Evolutionary conservation across 1,140 invertebrate genomes (phyloP).

Genomic region (Bombus turneri): DNA sequence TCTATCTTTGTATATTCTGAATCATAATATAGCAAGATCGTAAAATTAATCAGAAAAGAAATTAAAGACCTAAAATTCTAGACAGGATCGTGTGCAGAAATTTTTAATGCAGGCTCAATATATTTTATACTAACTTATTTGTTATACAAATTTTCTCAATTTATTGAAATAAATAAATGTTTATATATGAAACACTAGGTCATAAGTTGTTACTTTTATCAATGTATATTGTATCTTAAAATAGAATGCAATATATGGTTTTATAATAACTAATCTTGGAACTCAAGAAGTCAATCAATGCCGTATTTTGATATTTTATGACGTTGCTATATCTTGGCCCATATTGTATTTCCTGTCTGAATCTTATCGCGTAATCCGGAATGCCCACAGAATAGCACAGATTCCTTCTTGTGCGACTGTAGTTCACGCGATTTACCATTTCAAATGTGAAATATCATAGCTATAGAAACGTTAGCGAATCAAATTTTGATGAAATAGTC

Average conservation of each 20-base stretch:
- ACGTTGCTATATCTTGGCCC: background rate
- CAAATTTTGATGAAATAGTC: background rate
- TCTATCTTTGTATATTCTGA: background rate
- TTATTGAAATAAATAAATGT: too few relatives aligned
- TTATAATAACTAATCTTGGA: background rate
- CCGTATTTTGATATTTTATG: background rate
- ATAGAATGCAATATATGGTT: background rate
- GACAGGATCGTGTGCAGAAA: too few relatives aligned
- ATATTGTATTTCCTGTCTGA: background rate
- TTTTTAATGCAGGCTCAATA: too few relatives aligned
- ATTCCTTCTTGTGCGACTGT: slow-evolving; percentile 19
- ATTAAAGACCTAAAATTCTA: background rate
- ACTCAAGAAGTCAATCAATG: background rate
- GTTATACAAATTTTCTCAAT: too few relatives aligned
- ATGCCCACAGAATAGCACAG: background rate
- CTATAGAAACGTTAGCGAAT: background rate
- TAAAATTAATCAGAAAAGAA: background rate
- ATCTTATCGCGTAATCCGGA: slow-evolving; percentile 1
- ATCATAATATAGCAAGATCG: background rate
- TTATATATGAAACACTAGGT: too few relatives aligned
- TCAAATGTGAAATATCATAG: background rate
- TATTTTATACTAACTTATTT: too few relatives aligned
- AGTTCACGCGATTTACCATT: background rate
- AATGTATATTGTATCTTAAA: background rate
- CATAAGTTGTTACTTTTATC: background rate